phyloP scores from a whole-genome alignment of 1,140 invertebrate genomes.

The Zaprionus ornatus region DNA sequence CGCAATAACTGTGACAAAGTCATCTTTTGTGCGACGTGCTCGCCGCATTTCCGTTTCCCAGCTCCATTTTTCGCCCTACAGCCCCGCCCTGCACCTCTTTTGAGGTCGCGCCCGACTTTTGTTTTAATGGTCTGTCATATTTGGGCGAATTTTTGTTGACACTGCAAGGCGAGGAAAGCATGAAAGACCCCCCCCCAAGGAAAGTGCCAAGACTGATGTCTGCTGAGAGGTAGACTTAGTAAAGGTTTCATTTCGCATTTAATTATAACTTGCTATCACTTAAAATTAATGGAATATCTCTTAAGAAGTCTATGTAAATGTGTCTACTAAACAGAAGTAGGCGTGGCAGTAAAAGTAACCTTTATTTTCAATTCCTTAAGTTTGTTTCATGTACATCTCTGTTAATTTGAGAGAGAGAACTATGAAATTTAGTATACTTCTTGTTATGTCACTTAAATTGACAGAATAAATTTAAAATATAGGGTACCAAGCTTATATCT shows the following conservation, averaged over 20 bases:
- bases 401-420: no score
- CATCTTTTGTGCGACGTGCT: constrained; percentile 55
- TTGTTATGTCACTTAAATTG: no score
- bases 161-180: constrained; percentile 26
- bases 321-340: no score
- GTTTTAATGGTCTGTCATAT: constrained; percentile 59
- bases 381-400: no score
- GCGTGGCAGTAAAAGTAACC: no score
- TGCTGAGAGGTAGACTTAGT: background rate
- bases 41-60: constrained; percentile 32
- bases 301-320: no score
- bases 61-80: background rate
- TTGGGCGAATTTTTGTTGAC: constrained; percentile 38
- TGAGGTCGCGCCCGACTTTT: constrained; percentile 47
- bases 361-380: no score
- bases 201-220: background rate
- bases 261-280: background rate
- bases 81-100: background rate
- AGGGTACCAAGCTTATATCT: no score
- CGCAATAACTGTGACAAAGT: constrained; percentile 74
- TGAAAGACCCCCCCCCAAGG: background rate
- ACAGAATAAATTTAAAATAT: no score
- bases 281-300: no score
- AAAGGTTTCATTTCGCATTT: background rate
- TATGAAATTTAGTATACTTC: no score